Percentiles rank a stretch among this genome's conserved stretches.
phyloP scores from a whole-genome alignment of 2,888 invertebrate genomes.

The Pediacus dermestoides region DNA sequence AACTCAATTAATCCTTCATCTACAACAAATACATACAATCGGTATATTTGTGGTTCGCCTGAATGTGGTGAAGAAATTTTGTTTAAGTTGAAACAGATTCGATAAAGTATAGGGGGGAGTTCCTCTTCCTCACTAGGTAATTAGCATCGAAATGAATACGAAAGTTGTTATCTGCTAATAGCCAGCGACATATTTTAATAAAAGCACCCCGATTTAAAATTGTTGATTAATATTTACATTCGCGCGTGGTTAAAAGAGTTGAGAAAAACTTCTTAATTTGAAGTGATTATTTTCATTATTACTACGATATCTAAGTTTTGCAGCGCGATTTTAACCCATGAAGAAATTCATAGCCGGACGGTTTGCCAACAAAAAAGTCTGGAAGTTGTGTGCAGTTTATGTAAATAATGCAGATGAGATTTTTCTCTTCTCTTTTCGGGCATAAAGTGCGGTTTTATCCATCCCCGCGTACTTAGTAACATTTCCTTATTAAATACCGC shows the following conservation, averaged over 20 bases:
- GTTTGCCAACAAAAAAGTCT: conserved; percentile 14
- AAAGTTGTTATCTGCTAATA: too few relatives aligned
- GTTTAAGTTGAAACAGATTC: too few relatives aligned
- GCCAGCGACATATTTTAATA: too few relatives aligned
- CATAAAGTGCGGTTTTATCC: conserved; percentile 49
- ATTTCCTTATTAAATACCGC: conserved; percentile 50
- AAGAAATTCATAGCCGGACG: conserved; percentile 39
- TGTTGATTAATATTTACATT: conserved; percentile 37
- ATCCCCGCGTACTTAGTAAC: conserved; percentile 46
- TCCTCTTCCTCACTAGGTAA: too few relatives aligned
- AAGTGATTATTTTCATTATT: conserved; percentile 50
- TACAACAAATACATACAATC: too few relatives aligned
- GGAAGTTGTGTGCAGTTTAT: conserved; percentile 48
- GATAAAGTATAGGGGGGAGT: too few relatives aligned
- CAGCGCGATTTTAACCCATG: conserved; percentile 33
- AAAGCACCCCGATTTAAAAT: too few relatives aligned
- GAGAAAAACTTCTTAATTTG: conserved; percentile 50
- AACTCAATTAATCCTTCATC: too few relatives aligned
- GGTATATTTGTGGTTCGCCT: too few relatives aligned
- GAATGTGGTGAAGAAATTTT: too few relatives aligned
- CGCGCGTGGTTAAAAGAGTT: conserved; percentile 35
- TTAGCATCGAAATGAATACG: too few relatives aligned
- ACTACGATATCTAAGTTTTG: conserved; percentile 46
- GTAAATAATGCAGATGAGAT: conserved; percentile 53
- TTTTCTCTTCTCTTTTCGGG: conserved; percentile 44